Evolutionary conservation across 2,888 invertebrate species (phyloP).

Genomic region (Drosophila koepferae): DNA sequence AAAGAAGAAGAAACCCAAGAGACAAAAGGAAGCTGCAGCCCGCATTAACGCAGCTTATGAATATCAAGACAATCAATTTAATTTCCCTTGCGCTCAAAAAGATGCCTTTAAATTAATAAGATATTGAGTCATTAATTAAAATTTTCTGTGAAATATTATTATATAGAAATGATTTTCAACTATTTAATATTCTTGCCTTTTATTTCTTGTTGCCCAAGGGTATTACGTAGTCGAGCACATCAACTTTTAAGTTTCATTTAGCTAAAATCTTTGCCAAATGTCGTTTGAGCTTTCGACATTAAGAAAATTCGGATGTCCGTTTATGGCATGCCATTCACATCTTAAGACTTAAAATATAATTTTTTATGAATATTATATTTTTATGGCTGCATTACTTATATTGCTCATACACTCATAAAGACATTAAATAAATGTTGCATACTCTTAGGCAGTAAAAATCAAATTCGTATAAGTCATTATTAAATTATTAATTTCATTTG

Average conservation of each 20-base stretch:
- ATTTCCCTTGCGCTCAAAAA: conserved; percentile 30
- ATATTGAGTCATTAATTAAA: neutral
- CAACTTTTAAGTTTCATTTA: neutral
- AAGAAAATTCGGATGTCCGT: neutral
- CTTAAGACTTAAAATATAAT: neutral
- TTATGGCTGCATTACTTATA: neutral
- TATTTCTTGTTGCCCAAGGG: neutral
- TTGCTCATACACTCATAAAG: neutral
- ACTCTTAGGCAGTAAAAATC: neutral
- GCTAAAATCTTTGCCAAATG: conserved; percentile 39
- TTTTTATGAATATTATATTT: neutral
- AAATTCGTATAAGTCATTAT: neutral
- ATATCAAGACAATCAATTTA: conserved; percentile 56
- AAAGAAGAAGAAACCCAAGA: neutral
- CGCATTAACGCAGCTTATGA: conserved; percentile 50
- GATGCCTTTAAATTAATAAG: neutral
- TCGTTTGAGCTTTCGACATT: conserved; percentile 29
- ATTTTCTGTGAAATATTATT: neutral
- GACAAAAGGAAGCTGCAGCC: conserved; percentile 14
- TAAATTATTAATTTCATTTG: too few relatives aligned
- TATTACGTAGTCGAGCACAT: conserved; percentile 2
- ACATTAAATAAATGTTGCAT: neutral
- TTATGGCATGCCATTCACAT: neutral
- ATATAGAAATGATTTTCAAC: neutral
- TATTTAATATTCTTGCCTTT: neutral